Base-by-base conservation (phyloP, 2,888 invertebrate genomes). In the Amblyjoppa proteus region DNA sequence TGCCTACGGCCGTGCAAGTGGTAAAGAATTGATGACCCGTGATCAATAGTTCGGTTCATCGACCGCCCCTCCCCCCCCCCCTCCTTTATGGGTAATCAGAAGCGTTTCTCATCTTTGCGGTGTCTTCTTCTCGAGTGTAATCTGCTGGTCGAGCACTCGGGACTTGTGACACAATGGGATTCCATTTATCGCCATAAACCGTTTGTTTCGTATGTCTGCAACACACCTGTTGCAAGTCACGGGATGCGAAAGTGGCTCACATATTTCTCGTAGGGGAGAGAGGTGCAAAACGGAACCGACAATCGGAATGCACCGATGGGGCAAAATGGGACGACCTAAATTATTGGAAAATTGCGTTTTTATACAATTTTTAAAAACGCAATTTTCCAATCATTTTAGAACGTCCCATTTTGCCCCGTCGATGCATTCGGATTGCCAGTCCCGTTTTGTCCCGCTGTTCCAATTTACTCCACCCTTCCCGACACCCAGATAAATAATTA, bases 1-100 rank as follows among this genome's bases (percentile, higher is more conserved):
- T 58, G 45, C 69, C 41, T 38, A 25, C 7, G 1, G 3, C 41
- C 7, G 41, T 3, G 31, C 16, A 11, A 58, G 31, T 2, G 41
- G 56, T 49, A 49, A 11, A 61, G 61, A 79, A 74, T 68, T 20
- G 45, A 45, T 68, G 56, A 58, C 25, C 20, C 41, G 66, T 70
- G 25, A 70, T 78, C 78, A 31, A 66, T 75, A n/a, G 74, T 3
- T 45, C 31, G 41, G 41, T 49, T 74, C 73, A 74, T 81, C 56
- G 73, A 56, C n/a, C n/a, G 9, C 41, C 45, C 4, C 45, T 1
- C 13, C 11, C n/a, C 16, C 41, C 45, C 4, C 45, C 4, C 13
- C 11, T 13, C 45, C 16, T 41, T 41, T 66, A 34, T 53, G 80
- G 13, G 41, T 34, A n/a, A 66, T 68, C 56, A 81, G 73, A 73